These are phyloP conservation scores for Oegoconia quadripuncta DNA, from an alignment of 2,888 invertebrate species.

Conservation along the genomic window DNA sequence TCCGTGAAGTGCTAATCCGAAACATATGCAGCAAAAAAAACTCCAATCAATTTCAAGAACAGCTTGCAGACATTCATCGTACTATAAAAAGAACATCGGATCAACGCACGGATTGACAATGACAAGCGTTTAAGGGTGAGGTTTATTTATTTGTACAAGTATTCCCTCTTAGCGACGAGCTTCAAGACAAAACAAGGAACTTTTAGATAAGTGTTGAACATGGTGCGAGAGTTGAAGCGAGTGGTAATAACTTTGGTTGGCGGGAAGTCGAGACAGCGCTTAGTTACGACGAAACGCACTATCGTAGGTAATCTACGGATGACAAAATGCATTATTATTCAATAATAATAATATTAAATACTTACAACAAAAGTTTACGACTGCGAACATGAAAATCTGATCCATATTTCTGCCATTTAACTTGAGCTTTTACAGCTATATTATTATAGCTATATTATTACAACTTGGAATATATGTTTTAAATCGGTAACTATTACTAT, in stretches of 20 bases:
- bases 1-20: constrained; percentile 75
- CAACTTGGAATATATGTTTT: no score
- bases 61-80: constrained; percentile 52
- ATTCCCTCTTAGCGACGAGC: constrained; percentile 73
- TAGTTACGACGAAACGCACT: constrained; percentile 43
- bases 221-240: constrained; percentile 44
- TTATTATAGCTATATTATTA: no score
- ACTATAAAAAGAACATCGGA: constrained; percentile 68
- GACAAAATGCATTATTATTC: no score
- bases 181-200: constrained; percentile 62
- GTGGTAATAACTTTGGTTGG: constrained; percentile 58
- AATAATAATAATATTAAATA: no score
- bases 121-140: constrained; percentile 71
- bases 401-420: no score
- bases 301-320: no score
- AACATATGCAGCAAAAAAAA: constrained; percentile 72
- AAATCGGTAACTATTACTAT: no score
- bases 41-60: constrained; percentile 68
- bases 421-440: no score
- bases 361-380: no score
- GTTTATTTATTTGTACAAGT: constrained; percentile 76
- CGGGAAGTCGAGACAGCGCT: constrained; percentile 45
- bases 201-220: constrained; percentile 69
- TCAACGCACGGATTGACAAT: constrained; percentile 69
- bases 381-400: no score